Evolutionary conservation across 1,140 invertebrate genomes (phyloP), one percentile per base, ranked within the genome.

Genomic region (Euwallacea fornicatus): DNA sequence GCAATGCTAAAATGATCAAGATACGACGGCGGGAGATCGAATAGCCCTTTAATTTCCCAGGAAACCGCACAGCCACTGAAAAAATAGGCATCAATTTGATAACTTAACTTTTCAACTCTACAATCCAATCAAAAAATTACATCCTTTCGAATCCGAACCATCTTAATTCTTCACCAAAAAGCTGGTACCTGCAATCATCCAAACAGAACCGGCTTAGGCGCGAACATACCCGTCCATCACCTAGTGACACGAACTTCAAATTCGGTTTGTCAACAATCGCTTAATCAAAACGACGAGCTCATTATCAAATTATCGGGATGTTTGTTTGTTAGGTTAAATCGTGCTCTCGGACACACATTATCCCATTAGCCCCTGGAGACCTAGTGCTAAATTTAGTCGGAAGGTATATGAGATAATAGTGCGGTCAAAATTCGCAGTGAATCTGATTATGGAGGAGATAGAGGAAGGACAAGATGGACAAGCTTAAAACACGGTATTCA

Each of bases 221-320:
- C 21, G 21, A 33, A 33, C 58, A 42, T 60, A 42, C 16, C 9
- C 16, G 21, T 33, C 21, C 21, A 33, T 33, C 21, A 33, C 21
- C 21, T 33, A 33, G 21, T 33, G 21, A 13, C 46, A 58, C 7
- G 15, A 67, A 56, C 33, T 59, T 59, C 65, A 67, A 66, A 53
- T 67, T 59, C 65, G 42, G 65, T 67, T 67, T 67, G 65, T 67
- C 65, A 67, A 67, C 65, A 66, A 16, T 10, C 21, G 7, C 54
- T 44, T 54, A 55, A 54, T 42, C 9, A 67, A 50, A 67, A 47
- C 44, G 65, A 59, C 65, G 41, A 43, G 7, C 65, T 67, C 63
- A 67, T 67, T 67, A 67, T 67, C 54, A 59, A 67, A 67, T 67
- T 59, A 67, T 59, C 55, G 59, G 59, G 65, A 67, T 67, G 65